Base-by-base conservation (phyloP, 2,888 invertebrate species). In the Tetragonisca angustula region DNA sequence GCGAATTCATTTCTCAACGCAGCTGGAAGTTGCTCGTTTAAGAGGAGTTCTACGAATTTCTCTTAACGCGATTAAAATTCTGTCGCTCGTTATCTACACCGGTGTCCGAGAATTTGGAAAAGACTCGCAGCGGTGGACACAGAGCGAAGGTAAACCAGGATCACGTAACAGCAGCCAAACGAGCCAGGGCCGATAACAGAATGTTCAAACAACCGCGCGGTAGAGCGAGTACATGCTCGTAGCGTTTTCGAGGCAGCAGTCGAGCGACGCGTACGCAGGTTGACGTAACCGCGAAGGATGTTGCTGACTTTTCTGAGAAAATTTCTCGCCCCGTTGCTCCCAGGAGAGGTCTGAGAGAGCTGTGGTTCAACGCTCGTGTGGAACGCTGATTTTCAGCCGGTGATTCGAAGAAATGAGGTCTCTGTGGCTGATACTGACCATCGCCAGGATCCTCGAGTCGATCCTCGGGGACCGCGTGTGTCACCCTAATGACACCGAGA, bases 361-460 rank as follows among this genome's bases (percentile, higher is more conserved):
- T 17, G 75, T 67, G 49, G 27, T 61, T 64, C 24, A 4, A 4
- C 32, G 56, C 4, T 32, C 24, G 27, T 68, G 74, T 70, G 56
- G 79, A 81, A 76, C 62, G 73, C 76, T 80, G 87, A 87, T 88
- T 84, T 43, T 74, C 87, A 73, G 71, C 72, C 81, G 83, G 78
- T 82, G 79, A 89, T 89, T 84, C 82, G 77, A 73, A 78, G 87
- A 83, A 83, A 89, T 90, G 90, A 91, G 89, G 83, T 79, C 83
- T 79, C 79, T 71, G 79, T 89, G 87, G 89, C 84, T 87, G 79
- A 78, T 90, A 64, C 83, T 87, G 81, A 83, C 87, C 83, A 81
- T 89, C 64, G 75, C 75, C 50, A 79, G 69, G 81, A 80, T 90
- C 83, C 81, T 86, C 80, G 68, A 76, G 81, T 69, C 71, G 83